Base-by-base conservation (phyloP, 2,888 invertebrate genomes). In the Diadegma fenestrale region DNA sequence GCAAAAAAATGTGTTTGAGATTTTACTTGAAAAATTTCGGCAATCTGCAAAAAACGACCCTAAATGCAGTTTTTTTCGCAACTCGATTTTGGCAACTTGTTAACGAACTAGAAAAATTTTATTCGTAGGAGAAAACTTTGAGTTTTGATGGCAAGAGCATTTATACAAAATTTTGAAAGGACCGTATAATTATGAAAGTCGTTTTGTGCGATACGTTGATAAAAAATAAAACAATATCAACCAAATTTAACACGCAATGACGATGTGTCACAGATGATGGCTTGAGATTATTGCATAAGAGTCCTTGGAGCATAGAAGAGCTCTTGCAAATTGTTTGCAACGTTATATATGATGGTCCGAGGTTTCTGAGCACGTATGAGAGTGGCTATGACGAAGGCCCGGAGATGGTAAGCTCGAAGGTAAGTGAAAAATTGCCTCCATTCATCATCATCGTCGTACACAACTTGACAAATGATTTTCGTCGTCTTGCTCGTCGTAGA, bases 371-470 rank as follows among this genome's bases (percentile, higher is more conserved):
- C 26, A 26, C 26, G 58, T n/a, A 58, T 30, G 33, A 41, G 78
- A 72, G 77, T 41, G 26, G n/a, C 33, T 19, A 30, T 43, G 75
- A 69, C 69, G 54, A 48, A 76, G 54, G 26, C 33, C 66, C n/a
- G 64, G 64, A 19, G 10, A n/a, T 63, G 19, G 45, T 19, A 43
- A 64, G 64, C 80, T 45, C 17, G 54, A 78, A 61, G 41, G 43
- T 76, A 48, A 84, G 76, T 84, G 84, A 72, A 80, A 84, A 80
- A 80, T 84, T 80, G 80, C 64, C 75, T n/a, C 37, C 79, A 75
- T 76, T 71, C 80, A 80, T 80, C 71, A 71, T 84, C 63, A 54
- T 73, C 72, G 72, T 72, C 64, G 58, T 76, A 76, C 64, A 71
- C 63, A 80, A 64, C 75, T 76, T 80, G 75, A 69, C 54, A 63